Percentiles rank a stretch among this genome's conserved stretches.
Evolutionary conservation across 2,797 vertebrate species (phyloP).

Genomic region (Meda fulgida): DNA sequence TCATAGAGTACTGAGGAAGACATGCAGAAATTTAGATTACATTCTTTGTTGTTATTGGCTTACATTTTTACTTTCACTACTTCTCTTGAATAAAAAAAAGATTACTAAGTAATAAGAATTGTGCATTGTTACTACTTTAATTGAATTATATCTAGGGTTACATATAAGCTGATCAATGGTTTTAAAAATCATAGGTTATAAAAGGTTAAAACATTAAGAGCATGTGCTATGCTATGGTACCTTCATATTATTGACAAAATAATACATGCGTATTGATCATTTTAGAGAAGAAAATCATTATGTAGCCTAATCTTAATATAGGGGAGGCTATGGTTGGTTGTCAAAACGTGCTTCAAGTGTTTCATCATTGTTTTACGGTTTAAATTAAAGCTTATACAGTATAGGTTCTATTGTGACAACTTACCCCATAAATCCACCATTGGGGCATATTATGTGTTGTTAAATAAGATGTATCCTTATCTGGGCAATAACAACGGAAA

Average conservation of each 20-base stretch:
- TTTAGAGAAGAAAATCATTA: background rate
- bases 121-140: background rate
- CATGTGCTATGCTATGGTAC: background rate
- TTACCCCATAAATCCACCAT: no score
- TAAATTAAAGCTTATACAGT: background rate
- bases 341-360: background rate
- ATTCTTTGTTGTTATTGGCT: background rate
- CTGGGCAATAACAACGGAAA: background rate
- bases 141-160: conserved; percentile 1
- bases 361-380: background rate
- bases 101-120: background rate
- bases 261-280: no score
- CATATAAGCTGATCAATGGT: background rate
- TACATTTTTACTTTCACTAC: background rate
- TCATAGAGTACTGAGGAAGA: conserved; percentile 11
- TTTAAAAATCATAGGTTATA: conserved; percentile 1
- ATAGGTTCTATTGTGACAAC: background rate
- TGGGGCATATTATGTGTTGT: background rate
- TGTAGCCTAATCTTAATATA: no score
- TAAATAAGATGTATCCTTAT: background rate
- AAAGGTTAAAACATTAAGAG: background rate
- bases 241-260: background rate
- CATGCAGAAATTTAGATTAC: background rate
- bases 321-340: background rate
- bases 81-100: background rate